Conservation (phyloP, 2,113 vertebrate species). For the Tychaedon coryphoeus region DNA sequence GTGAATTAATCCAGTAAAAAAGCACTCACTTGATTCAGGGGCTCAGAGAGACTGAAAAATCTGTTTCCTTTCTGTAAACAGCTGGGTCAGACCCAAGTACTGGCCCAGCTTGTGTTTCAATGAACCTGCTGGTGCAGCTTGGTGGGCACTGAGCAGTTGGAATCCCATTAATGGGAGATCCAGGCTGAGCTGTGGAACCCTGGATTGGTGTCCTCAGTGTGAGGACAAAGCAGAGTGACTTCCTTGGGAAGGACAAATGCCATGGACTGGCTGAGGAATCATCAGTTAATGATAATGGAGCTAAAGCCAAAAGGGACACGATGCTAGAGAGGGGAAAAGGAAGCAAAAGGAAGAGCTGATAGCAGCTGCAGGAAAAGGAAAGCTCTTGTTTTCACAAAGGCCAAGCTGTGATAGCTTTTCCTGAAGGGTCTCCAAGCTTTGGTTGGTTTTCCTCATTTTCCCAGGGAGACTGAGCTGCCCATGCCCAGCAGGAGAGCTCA, state of each 20-base stretch:
- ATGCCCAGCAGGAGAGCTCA: neutral
- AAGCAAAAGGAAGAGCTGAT: neutral
- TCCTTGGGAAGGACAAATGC: neutral
- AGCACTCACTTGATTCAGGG: neutral
- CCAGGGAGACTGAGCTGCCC: neutral
- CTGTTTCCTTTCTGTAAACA: neutral
- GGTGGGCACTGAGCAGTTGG: neutral
- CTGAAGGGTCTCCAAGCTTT: neutral
- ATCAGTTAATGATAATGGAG: fast-evolving
- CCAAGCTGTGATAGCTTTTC: neutral
- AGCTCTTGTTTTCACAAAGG: neutral
- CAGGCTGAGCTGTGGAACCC: neutral
- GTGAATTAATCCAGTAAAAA: neutral
- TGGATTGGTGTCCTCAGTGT: neutral
- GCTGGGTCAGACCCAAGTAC: neutral
- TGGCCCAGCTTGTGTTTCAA: neutral
- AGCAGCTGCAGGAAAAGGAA: neutral
- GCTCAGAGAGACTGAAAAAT: neutral
- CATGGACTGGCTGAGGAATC: neutral
- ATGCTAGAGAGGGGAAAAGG: neutral
- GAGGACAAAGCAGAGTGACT: neutral
- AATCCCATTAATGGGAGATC: neutral
- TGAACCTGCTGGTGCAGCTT: neutral
- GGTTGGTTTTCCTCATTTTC: neutral
- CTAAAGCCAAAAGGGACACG: neutral